These are phyloP conservation scores for Cyclophora albipunctata DNA, from an alignment of 2,888 invertebrate genomes.

Conservation along the genomic window DNA sequence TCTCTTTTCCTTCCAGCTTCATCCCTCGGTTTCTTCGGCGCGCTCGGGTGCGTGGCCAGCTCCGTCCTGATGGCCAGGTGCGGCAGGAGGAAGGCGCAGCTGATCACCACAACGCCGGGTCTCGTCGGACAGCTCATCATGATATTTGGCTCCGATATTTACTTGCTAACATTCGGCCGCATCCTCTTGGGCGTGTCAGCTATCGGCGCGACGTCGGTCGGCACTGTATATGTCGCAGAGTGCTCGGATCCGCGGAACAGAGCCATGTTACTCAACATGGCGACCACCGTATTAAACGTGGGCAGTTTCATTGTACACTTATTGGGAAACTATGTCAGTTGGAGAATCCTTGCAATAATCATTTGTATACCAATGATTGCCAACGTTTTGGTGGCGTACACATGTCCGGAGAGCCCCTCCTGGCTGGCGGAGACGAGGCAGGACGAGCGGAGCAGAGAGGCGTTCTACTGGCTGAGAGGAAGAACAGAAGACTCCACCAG, in stretches of 20 bases:
- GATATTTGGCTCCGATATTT: no score
- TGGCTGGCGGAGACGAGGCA: neutral
- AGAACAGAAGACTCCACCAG: neutral
- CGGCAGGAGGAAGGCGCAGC: no score
- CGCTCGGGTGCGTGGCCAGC: no score
- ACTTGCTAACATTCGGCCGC: no score
- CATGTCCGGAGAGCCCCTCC: neutral
- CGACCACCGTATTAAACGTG: neutral
- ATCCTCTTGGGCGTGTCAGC: no score
- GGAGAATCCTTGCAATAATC: neutral
- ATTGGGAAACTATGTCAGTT: neutral
- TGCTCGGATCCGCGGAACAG: neutral
- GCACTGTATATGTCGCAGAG: no score
- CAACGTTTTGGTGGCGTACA: neutral
- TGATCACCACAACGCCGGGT: no score
- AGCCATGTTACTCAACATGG: neutral
- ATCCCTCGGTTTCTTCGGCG: no score
- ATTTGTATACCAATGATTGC: neutral
- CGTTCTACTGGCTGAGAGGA: conserved; percentile 1
- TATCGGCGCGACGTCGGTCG: no score
- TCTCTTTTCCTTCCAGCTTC: no score
- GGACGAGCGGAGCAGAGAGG: neutral
- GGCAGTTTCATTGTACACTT: neutral
- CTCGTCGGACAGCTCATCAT: no score
- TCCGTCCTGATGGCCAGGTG: no score